Percentiles rank a stretch among this genome's conserved stretches.
phyloP scores from a whole-genome alignment of 2,797 vertebrate species.

The Rhadinocentrus ornatus region DNA sequence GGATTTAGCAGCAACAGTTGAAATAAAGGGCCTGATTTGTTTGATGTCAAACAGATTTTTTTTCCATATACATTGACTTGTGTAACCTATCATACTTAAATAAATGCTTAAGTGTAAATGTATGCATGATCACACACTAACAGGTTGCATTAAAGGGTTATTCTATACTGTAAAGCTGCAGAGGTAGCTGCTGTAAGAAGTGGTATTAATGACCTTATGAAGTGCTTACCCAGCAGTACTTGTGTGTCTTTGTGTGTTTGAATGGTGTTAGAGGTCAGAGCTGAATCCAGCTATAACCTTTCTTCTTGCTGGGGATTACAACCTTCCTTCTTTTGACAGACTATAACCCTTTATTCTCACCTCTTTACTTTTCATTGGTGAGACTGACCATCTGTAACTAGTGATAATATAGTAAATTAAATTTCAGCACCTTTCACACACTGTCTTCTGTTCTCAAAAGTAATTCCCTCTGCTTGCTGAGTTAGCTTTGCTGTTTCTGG shows the following conservation, averaged over 20 bases:
- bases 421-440: slow-evolving; percentile 4
- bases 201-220: slow-evolving; percentile 33
- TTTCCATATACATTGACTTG: neutral
- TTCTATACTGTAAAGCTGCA: slow-evolving; percentile 18
- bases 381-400: slow-evolving; percentile 14
- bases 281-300: slow-evolving; percentile 19
- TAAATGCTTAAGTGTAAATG: neutral
- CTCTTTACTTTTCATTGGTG: slow-evolving; percentile 14
- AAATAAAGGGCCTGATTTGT: no score
- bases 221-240: slow-evolving; percentile 24
- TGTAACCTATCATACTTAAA: neutral
- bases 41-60: neutral
- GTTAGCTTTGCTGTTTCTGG: slow-evolving; percentile 4
- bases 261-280: slow-evolving; percentile 31
- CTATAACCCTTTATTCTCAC: slow-evolving; percentile 1
- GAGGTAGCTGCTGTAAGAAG: slow-evolving; percentile 23
- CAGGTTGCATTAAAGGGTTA: slow-evolving; percentile 18
- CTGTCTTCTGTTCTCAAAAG: neutral
- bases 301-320: slow-evolving; percentile 15
- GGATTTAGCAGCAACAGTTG: no score
- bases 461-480: no score
- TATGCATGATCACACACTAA: neutral
- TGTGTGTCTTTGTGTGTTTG: slow-evolving; percentile 15
- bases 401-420: slow-evolving; percentile 9
- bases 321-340: neutral